Percentiles rank a stretch among this genome's conserved stretches.
phyloP scores from a whole-genome alignment of 2,888 invertebrate species.

The Eremobia ochroleuca region DNA sequence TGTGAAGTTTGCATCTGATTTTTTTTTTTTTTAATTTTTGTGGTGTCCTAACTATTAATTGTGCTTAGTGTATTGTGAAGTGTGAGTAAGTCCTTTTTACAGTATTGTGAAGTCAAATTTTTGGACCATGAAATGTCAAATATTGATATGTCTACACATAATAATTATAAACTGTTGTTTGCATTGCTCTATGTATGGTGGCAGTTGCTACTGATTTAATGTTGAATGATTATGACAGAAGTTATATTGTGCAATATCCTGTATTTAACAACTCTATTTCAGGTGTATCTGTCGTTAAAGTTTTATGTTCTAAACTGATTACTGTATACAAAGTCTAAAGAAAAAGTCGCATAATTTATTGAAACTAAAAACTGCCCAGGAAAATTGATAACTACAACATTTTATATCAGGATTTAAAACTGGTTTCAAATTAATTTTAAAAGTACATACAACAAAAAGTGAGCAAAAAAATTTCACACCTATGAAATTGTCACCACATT shows the following conservation, averaged over 20 bases:
- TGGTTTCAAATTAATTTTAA: background rate
- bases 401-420: background rate
- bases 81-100: slow-evolving; percentile 21
- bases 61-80: slow-evolving; percentile 35
- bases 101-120: slow-evolving; percentile 2
- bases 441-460: background rate
- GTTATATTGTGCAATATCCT: slow-evolving; percentile 6
- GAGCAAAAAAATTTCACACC: background rate
- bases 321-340: background rate
- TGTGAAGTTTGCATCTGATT: slow-evolving; percentile 43
- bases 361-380: background rate
- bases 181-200: slow-evolving; percentile 44
- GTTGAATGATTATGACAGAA: background rate
- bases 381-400: background rate
- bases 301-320: background rate
- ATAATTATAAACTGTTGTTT: slow-evolving; percentile 8
- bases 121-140: slow-evolving; percentile 24
- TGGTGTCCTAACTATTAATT: slow-evolving; percentile 41
- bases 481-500: slow-evolving; percentile 11
- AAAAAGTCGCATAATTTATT: background rate
- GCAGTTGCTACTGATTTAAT: slow-evolving; percentile 32
- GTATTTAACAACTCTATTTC: slow-evolving; percentile 30
- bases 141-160: slow-evolving; percentile 47
- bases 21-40: slow-evolving; percentile 33
- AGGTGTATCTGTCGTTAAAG: background rate